Base-by-base conservation (phyloP, 1,140 invertebrate species). In the Frieseomelitta varia region DNA sequence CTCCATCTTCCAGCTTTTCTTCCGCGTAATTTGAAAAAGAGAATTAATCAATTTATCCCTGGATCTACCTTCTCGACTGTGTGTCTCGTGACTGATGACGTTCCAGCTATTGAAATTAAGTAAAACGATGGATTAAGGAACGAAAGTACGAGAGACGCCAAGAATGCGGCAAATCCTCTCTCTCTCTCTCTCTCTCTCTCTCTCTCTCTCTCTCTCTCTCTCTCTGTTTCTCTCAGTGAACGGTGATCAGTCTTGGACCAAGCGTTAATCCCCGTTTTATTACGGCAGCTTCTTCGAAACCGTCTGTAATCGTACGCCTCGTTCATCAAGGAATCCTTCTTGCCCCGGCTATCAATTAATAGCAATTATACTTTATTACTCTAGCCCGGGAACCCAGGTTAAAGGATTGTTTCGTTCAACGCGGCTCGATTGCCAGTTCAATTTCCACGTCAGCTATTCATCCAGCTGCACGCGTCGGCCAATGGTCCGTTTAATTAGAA, bases 211-310 rank as follows among this genome's bases (percentile, higher is more conserved):
- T 51, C 21, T 11, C 39, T 47, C 39, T 39, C 56, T 65, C 63
- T 51, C 21, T 11, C 39, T 47, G 6, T 39, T 8, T 8, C 39
- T 47, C 39, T 47, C 8, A 8, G 12, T 14, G 27, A 10, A 21
- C 15, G 27, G 71, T 39, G 69, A 73, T 73, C 69, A 17, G n/a
- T 58, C 79, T 39, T 67, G 21, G 53, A 79, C 74, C 30, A 76
- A 76, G 68, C 51, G 55, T n/a, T 77, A 82, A 82, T 82, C 81
- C 30, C 24, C 51, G 81, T 77, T 82, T 76, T 81, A 81, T 81
- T 75, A 82, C 73, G 63, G 1, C 17, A 11, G 63, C 81, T 55
- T 8, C 63, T 82, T 82, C 51, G 39, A 47, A 65, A 74, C 79
- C 72, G 58, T 63, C 71, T 47, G 15, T 24, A 74, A 65, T 55